Evolutionary conservation across 2,113 vertebrate genomes (phyloP), one percentile per base, ranked within the genome.

Genomic region (Reinhardtius hippoglossoides): DNA sequence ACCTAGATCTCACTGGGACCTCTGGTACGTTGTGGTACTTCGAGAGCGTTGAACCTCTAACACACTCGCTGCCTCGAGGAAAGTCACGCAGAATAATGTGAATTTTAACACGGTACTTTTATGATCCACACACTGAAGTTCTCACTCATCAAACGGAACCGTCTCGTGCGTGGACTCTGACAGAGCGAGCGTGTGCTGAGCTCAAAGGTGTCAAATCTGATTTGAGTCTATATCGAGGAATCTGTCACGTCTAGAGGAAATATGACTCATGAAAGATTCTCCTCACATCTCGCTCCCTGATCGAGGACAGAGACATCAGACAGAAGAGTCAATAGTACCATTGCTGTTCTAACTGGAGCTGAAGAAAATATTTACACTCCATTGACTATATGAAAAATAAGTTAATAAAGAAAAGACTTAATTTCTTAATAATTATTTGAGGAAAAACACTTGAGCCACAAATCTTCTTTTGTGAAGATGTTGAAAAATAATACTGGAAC

Each of bases 1-100:
- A 98, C 97, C 56, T 99, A 95, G 70, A 62, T 3, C 48, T 12
- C 3, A 24, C 23, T 3, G 14, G 12, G 24, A 48, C 15, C 4
- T 4, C 35, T 37, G 35, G 35, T 2, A 37, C 35, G 8, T 37
- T 2, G 35, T 37, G 35, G 35, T 9, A 37, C 35, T 37, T 37
- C 1, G 35, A 37, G 35, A 37, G 35, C 35, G 8, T 37, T n/a
- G 23, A 27, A 18, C 1, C 23, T 21, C 35, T 48, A 5, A 31
- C 31, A 31, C 31, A 31, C 66, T 50, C 66, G 37, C 24, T 60
- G 50, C 57, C 55, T 66, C 26, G 64, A 46, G 9, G 26, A 61
- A 5, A 21, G 50, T 59, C 20, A 2, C 3, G 0, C 60, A 37
- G 54, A 50, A 74, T 31, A 67, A 71, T 72, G 70, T 81, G 80